Evolutionary conservation across 92 coral and sea anemone genomes (phyloP), one percentile per base, ranked within the genome.

Genomic region (Phenganax stokvisi): DNA sequence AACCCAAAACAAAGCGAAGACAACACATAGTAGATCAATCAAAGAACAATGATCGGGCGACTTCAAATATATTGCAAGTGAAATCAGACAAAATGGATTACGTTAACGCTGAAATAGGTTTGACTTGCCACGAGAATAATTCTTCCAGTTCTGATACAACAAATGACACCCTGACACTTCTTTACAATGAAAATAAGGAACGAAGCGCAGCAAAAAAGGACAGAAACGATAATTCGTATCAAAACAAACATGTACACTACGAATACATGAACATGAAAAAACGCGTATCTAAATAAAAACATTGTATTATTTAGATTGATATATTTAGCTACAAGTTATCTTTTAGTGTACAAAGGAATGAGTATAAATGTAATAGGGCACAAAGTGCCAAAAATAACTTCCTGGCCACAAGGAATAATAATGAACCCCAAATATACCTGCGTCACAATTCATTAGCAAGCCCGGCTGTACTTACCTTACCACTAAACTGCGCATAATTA

Each of bases 231-330:
- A 79, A 79, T 76, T 31, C 29, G 60, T 30, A 15, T 76, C 72
- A 65, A 52, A 16, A 17, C 17, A 65, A 79, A 64, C 54, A 63
- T 44, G 68, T 64, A 44, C 16, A 52, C 56, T 57, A 77, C 2
- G 83, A 63, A 25, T 79, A 62, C 37, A 79, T 79, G 70, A 76
- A 60, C 60, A 76, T 76, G 53, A 59, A 68, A 68, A 68, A 11
- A 30, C 2, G 11, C 17, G 73, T 6, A 68, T 53, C 53, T 68
- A 44, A 68, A 37, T 68, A 0, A 17, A 61, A 8, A 61, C 25
- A 61, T 37, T 37, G 3, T 37, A 37, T 37, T 37, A 2, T 37
- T 37, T 37, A 37, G 47, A 37, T 37, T 37, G 47, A 37, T 37
- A 37, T 37, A 37, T 37, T 37, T 37, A 37, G 47, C 47, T 37